Conservation (phyloP, 2,888 invertebrate species). For the Cheilosia vulpina region DNA sequence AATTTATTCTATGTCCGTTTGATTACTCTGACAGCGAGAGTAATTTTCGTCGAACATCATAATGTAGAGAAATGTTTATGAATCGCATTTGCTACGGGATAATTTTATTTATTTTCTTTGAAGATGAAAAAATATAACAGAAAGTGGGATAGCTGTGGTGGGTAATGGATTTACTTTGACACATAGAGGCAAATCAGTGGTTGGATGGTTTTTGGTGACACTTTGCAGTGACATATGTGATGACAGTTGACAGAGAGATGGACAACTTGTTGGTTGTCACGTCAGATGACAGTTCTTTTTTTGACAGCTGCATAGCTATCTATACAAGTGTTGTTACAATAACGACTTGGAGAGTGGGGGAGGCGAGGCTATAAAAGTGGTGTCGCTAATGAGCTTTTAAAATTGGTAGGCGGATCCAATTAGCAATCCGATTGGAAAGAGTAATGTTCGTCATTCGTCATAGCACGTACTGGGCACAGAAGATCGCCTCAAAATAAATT, state of each 20-base stretch:
- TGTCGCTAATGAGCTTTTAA: too few relatives aligned
- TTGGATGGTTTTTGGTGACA: too few relatives aligned
- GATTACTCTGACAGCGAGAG: constrained; percentile 51
- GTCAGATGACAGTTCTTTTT: background rate
- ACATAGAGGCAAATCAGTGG: constrained; percentile 10
- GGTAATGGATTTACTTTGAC: background rate
- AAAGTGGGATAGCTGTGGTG: background rate
- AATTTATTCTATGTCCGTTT: constrained; percentile 49
- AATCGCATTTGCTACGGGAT: constrained; percentile 18
- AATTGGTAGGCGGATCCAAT: too few relatives aligned
- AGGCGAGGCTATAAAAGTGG: too few relatives aligned
- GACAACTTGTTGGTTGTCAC: background rate
- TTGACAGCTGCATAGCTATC: too few relatives aligned
- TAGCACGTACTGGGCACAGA: too few relatives aligned
- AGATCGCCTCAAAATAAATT: too few relatives aligned
- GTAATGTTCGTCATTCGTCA: too few relatives aligned
- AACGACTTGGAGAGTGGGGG: too few relatives aligned
- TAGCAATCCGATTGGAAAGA: too few relatives aligned
- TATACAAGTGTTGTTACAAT: too few relatives aligned
- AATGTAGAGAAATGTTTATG: constrained; percentile 54
- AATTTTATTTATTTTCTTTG: constrained; percentile 11
- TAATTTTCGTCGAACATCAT: constrained; percentile 33
- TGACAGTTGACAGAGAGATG: background rate
- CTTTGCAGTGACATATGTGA: background rate
- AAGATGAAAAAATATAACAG: background rate